phyloP scores from a whole-genome alignment of 2,888 invertebrate genomes.

The Cheilosia vulpina region DNA sequence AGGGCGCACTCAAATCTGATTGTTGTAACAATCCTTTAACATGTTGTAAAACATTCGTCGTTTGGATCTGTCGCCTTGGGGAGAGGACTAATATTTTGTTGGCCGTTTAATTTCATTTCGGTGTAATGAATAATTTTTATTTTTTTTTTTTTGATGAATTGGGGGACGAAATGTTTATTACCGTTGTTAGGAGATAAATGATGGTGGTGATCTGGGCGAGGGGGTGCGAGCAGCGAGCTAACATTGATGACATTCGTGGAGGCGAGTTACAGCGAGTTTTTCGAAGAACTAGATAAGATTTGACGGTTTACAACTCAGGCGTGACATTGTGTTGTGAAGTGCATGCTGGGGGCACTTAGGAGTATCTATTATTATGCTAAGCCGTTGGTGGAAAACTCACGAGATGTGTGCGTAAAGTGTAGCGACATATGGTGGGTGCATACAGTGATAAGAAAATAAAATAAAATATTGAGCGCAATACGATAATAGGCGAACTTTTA shows the following conservation, averaged over 20 bases:
- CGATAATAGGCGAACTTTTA: too few species aligned
- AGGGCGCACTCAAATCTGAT: constrained; percentile 59
- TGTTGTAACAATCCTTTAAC: constrained; percentile 61
- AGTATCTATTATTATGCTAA: too few species aligned
- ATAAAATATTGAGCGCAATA: too few species aligned
- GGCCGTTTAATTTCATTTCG: constrained; percentile 21
- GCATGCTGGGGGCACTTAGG: background rate
- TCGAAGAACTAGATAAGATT: background rate
- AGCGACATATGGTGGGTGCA: too few species aligned
- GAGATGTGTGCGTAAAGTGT: too few species aligned
- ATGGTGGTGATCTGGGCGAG: background rate
- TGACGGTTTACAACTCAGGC: background rate
- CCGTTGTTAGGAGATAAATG: constrained; percentile 46
- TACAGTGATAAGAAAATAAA: too few species aligned
- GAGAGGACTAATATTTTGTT: constrained; percentile 36
- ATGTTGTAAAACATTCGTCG: constrained; percentile 58
- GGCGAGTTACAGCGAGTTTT: constrained; percentile 12
- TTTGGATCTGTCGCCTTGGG: constrained; percentile 41
- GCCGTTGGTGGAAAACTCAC: too few species aligned
- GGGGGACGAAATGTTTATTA: constrained; percentile 52
- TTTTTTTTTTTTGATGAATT: background rate
- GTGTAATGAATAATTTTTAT: constrained; percentile 15
- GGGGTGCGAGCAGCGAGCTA: background rate
- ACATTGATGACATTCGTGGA: background rate
- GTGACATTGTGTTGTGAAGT: background rate